Evolutionary conservation across 2,888 invertebrate species (phyloP), one percentile per base, ranked within the genome.

Genomic region (Vesta saturnalis): DNA sequence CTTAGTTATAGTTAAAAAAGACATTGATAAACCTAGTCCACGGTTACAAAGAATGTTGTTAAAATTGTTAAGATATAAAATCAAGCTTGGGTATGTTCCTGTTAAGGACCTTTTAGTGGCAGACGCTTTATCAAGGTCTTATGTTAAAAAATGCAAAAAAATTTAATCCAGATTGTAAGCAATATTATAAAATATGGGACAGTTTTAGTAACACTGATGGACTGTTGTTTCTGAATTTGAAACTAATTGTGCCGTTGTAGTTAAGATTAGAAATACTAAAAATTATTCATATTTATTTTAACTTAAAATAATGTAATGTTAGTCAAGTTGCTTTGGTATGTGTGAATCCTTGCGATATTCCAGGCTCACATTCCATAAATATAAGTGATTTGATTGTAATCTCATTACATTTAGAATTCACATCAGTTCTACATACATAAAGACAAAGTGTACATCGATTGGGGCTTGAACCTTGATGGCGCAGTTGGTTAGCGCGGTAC

Each of bases 11-110:
- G 30, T 30, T 6, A 43, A 5, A 43, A 43, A 43, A n/a, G n/a
- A n/a, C n/a, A n/a, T n/a, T n/a, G n/a, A n/a, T n/a, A n/a, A n/a
- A n/a, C n/a, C n/a, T n/a, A 2, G 55, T 30, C 23, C 46, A 12
- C 39, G 72, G n/a, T 30, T 72, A 18, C 66, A 67, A 61, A 49
- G 64, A 47, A 67, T 70, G 54, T 21, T 69, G 10, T 57, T 64
- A 22, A 64, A 55, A 30, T 39, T 64, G 10, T 16, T 64, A 22
- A 64, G 49, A 23, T 69, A 70, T 70, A 52, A 60, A 18, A 60
- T 66, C 18, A 21, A 56, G 16, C 15, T 70, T 35, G 18, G 14
- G 19, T 70, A 65, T 56, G 21, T 70, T 15, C 67, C 67, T 21
- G 67, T 64, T 14, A 59, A 58, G 14, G 49, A 61, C 15, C 58